Evolutionary conservation across 2,113 vertebrate species (phyloP), one percentile per base, ranked within the genome.

Genomic region (Arvicanthis niloticus): DNA sequence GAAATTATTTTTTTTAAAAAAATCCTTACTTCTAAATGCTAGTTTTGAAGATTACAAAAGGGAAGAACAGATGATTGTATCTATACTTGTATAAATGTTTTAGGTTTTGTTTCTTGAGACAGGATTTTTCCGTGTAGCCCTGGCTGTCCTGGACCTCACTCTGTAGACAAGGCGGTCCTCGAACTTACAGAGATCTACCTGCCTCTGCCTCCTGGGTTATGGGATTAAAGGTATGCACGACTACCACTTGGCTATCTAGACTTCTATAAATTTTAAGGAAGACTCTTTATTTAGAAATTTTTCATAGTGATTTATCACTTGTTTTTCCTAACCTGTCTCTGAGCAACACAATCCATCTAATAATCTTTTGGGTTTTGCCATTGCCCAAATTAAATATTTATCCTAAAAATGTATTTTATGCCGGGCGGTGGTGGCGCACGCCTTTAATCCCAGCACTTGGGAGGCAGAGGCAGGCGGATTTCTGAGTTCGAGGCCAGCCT

Each of bases 1-100:
- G 31, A 94, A 97, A 34, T 89, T 16, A 48, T 92, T 70, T 93
- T 96, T 94, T 72, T 94, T 89, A 95, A 92, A 95, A 84, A n/a
- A 77, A 42, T 75, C 84, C 51, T 93, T 67, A 73, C 70, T 96
- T 95, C 48, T 72, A n/a, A 45, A 94, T 65, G 65, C 88, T 77
- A 93, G 40, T 86, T 92, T 94, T 81, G 42, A 93, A 95, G 68
- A 60, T 78, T 95, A 13, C 75, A 90, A 78, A 93, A 87, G 42
- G 42, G 15, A 88, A 94, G 34, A 67, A 40, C 84, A 93, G 70
- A 88, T 94, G 34, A 58, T 42, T 76, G 5, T 78, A 90, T 91
- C 88, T 92, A 22, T 37, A 58, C 19, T 34, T 72, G 24, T 40
- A 9, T 82, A 37, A 11, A 72, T 45, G 67, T 34, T 68, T 31